phyloP scores from a whole-genome alignment of 2,113 vertebrate species.

The Actinemys pallida region DNA sequence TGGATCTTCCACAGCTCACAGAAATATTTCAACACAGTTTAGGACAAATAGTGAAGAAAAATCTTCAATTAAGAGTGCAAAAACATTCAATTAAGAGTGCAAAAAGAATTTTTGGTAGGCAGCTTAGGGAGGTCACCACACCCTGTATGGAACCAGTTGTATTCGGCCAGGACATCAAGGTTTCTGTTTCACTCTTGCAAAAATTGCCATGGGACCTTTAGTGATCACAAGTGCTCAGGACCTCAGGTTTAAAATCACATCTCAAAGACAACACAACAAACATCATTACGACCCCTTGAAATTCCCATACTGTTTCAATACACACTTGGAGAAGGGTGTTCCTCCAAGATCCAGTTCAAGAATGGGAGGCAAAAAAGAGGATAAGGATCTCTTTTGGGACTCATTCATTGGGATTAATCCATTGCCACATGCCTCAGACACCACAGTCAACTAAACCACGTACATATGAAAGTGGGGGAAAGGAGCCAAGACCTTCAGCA shows the following conservation, averaged over 20 bases:
- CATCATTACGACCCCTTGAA: background rate
- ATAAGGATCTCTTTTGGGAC: background rate
- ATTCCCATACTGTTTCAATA: background rate
- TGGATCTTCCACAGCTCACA: background rate
- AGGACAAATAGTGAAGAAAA: background rate
- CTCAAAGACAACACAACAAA: background rate
- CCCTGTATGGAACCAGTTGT: accelerated
- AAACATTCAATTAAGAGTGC: background rate
- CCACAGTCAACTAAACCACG: background rate
- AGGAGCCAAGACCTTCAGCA: background rate
- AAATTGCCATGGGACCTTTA: background rate
- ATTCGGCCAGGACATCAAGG: background rate
- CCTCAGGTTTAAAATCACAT: background rate
- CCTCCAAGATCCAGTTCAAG: background rate
- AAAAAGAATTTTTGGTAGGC: background rate
- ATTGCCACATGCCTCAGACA: background rate
- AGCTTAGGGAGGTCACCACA: background rate
- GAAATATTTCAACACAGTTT: background rate
- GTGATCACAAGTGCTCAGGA: background rate
- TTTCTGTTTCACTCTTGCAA: background rate
- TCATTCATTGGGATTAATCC: background rate
- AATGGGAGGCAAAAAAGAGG: background rate
- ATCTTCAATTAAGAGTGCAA: background rate
- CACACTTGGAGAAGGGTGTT: background rate
- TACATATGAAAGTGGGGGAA: background rate